phyloP scores from a whole-genome alignment of 2,888 invertebrate genomes.

The Pecten maximus region DNA sequence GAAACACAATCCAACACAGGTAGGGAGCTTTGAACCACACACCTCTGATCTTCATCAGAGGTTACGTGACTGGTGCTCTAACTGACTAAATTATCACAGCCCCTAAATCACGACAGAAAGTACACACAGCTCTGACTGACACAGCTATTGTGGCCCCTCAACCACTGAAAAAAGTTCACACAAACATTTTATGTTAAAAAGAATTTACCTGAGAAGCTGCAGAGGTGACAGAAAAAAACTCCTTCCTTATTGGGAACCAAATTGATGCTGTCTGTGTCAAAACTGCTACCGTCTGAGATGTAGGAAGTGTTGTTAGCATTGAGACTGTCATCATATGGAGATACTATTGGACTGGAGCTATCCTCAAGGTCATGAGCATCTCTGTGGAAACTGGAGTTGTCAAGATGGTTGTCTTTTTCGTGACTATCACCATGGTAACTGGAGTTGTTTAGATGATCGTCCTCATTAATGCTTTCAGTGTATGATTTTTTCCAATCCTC shows the following conservation, averaged over 20 bases:
- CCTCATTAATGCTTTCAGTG: not conserved
- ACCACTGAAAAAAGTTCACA: no score
- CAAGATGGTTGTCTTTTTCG: conserved; percentile 37
- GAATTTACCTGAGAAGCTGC: conserved; percentile 82
- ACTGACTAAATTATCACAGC: no score
- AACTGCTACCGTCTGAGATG: conserved; percentile 50
- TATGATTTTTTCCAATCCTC: conserved; percentile 17
- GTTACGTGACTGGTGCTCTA: no score
- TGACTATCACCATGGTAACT: conserved; percentile 14
- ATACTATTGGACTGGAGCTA: conserved; percentile 30
- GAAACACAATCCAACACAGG: no score
- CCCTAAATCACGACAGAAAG: no score
- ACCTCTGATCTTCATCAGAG: no score
- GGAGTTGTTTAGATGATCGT: conserved; percentile 1
- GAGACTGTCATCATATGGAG: not conserved
- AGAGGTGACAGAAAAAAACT: conserved; percentile 84
- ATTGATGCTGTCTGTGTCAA: conserved; percentile 52
- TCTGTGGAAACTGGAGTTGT: conserved; percentile 43
- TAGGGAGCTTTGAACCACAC: no score
- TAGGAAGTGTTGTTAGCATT: conserved; percentile 4
- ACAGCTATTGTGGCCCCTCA: no score
- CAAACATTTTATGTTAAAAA: no score
- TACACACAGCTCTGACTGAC: no score
- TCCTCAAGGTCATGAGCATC: conserved; percentile 22
- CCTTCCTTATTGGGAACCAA: conserved; percentile 62